Conservation (phyloP, 1,140 invertebrate genomes). For the Drosophila kurseongensis region DNA sequence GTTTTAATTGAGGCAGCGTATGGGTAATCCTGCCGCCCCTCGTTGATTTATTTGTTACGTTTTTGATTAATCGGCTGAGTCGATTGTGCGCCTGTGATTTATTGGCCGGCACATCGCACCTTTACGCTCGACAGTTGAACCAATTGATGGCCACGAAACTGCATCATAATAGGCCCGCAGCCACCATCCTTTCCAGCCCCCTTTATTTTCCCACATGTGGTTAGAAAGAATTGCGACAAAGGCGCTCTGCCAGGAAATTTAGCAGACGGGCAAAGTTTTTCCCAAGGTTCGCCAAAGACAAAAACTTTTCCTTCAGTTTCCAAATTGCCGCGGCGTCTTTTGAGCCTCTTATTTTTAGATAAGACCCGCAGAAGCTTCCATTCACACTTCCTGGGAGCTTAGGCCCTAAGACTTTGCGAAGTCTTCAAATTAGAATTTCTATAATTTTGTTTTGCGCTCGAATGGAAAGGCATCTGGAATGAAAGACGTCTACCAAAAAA, state of each 20-base stretch:
- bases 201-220: slow-evolving; percentile 4
- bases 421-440: slow-evolving; percentile 48
- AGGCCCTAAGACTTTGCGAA: slow-evolving; percentile 28
- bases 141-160: slow-evolving; percentile 56
- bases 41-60: slow-evolving; percentile 46
- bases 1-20: slow-evolving; percentile 53
- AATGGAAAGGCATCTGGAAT: too few species aligned
- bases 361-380: slow-evolving; percentile 35
- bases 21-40: slow-evolving; percentile 6
- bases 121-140: slow-evolving; percentile 31
- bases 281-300: slow-evolving; percentile 16
- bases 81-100: slow-evolving; percentile 58
- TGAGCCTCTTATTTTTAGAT: slow-evolving; percentile 71
- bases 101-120: slow-evolving; percentile 39
- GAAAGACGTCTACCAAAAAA: slow-evolving; percentile 12
- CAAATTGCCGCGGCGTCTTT: slow-evolving; percentile 44
- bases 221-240: slow-evolving; percentile 40
- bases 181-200: background rate
- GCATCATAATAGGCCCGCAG: slow-evolving; percentile 45
- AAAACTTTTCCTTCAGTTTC: slow-evolving; percentile 63
- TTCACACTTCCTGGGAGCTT: slow-evolving; percentile 25
- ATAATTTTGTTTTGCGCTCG: slow-evolving; percentile 22
- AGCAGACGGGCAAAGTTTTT: slow-evolving; percentile 60
- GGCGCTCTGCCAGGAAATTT: slow-evolving; percentile 54
- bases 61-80: slow-evolving; percentile 65